Conservation (phyloP, 1,140 invertebrate species). For the Melanaphis sacchari region DNA sequence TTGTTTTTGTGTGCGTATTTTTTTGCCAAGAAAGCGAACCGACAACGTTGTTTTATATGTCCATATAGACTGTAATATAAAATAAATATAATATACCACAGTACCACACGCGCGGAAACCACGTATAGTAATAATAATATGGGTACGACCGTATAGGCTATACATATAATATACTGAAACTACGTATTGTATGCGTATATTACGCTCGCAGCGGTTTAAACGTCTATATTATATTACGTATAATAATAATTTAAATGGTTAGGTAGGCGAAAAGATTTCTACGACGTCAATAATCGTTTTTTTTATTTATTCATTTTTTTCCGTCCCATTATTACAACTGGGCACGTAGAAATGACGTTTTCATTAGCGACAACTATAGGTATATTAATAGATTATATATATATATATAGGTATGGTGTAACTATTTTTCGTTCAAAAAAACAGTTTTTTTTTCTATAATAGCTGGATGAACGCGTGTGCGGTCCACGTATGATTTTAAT, state of each 20-base stretch:
- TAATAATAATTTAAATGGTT: background rate
- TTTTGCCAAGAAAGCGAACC: background rate
- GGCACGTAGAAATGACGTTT: background rate
- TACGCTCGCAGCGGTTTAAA: background rate
- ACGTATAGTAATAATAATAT: background rate
- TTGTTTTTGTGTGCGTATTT: background rate
- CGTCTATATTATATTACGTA: background rate
- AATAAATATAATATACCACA: background rate
- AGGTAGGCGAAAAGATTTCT: conserved; percentile 8
- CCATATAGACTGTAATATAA: background rate
- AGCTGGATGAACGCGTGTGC: background rate
- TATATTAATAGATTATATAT: background rate
- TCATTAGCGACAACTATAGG: background rate
- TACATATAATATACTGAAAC: background rate
- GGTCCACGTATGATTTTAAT: background rate
- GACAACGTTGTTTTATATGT: background rate
- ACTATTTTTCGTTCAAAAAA: background rate
- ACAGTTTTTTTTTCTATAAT: background rate
- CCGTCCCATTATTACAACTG: background rate
- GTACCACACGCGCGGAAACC: background rate
- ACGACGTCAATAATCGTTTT: conserved; percentile 15
- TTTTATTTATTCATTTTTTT: background rate
- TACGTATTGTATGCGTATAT: background rate
- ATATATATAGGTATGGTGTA: background rate
- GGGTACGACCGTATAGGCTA: background rate